Evolutionary conservation across 2,797 vertebrate genomes (phyloP), one percentile per base, ranked within the genome.

Genomic region (Gymnoscopelus microlampas): DNA sequence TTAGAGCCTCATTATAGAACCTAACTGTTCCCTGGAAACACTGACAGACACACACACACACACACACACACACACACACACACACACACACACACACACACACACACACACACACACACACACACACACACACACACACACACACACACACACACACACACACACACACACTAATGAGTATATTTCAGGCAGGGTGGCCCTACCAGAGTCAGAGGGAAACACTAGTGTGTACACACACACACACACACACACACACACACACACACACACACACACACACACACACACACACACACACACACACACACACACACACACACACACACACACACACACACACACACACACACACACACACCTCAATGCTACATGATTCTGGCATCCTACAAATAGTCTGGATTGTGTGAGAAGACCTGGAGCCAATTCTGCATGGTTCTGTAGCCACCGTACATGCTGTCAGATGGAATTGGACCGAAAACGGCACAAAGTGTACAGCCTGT

Each of bases 1-100:
- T 29, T 29, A 29, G 26, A 29, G 26, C 26, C 26, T 29, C 26
- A 29, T 29, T 29, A 29, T 29, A 29, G 26, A 29, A 29, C 26
- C 26, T 29, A 29, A 29, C 26, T 29, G 26, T 29, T 29, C 26
- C 26, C 26, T 29, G 26, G 26, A 29, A 1, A 29, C 2, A 29
- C 26, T 2, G 2, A 66, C 73, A 7, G 84, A 69, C 73, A 73
- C 80, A 88, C 88, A 89, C 91, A 60, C 12, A 65, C 19, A 35
- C 14, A 23, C 19, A 49, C 39, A 44, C 51, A 56, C 53, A 66
- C 64, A 66, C 53, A 66, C 63, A 47, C 51, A 47, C 47, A 68
- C 55, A 56, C 54, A 58, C 53, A 74, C 12, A n/a, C 49, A 12
- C 5, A 29, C 23, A 51, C 44, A 1, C 9, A 49, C 48, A 19